These are phyloP conservation scores for Channa maculata DNA, from an alignment of 2,113 vertebrate species.

Conservation along the genomic window DNA sequence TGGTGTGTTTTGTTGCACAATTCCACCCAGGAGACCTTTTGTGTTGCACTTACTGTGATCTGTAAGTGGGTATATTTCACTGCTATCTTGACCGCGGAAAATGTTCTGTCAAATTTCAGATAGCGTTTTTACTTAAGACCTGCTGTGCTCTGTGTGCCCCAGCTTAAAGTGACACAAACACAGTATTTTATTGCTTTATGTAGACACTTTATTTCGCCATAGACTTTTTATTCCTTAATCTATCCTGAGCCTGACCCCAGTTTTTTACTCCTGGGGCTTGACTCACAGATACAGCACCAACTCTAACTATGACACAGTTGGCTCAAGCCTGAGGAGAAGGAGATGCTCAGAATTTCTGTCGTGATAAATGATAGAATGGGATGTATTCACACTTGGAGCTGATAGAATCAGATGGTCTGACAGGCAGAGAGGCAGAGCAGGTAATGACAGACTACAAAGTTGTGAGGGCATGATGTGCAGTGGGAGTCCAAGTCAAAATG, in stretches of 20 bases:
- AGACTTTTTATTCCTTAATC: not conserved
- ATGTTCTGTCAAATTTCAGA: slow-evolving; percentile 34
- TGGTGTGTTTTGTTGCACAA: slow-evolving; percentile 9
- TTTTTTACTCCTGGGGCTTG: not conserved
- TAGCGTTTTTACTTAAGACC: slow-evolving; percentile 29
- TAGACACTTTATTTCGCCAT: not conserved
- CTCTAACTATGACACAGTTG: not conserved
- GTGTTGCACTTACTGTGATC: slow-evolving; percentile 25
- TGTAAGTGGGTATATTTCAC: slow-evolving; percentile 26
- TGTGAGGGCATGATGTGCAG: slow-evolving; percentile 47
- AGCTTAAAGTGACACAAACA: not conserved
- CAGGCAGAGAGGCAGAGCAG: slow-evolving; percentile 36
- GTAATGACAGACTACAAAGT: slow-evolving; percentile 48
- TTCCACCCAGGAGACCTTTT: slow-evolving; percentile 35
- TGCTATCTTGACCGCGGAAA: slow-evolving; percentile 28
- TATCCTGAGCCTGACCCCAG: not conserved
- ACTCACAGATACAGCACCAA: not conserved
- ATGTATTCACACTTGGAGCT: slow-evolving; percentile 32
- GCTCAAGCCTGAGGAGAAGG: not conserved
- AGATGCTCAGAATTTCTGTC: slow-evolving; percentile 13
- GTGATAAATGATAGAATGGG: slow-evolving; percentile 27
- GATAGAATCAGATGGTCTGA: slow-evolving; percentile 40
- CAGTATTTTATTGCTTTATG: not conserved
- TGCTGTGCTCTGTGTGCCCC: not conserved
- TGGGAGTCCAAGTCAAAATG: slow-evolving; percentile 48